A percentile compares a stretch with the other conserved stretches of the same genome.
Conservation (phyloP, 2,797 vertebrate species). For the Dermochelys coriacea region DNA sequence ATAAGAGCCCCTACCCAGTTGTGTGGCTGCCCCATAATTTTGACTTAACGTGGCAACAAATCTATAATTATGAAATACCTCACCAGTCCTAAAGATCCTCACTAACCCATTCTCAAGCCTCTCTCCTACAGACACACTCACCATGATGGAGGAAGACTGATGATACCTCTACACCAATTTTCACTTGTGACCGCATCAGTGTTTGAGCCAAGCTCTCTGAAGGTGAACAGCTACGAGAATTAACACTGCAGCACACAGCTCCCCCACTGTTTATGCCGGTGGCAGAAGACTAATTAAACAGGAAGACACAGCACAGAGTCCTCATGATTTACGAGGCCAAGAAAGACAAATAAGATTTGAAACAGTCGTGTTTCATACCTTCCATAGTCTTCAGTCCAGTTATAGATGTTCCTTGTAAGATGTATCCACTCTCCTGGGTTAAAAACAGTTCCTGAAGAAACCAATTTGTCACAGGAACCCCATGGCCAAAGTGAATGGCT, state of each 20-base stretch:
- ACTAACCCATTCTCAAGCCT: neutral
- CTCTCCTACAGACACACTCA: neutral
- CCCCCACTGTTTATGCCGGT: neutral
- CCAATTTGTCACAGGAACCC: slow-evolving; percentile 93
- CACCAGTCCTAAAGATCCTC: neutral
- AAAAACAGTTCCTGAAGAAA: slow-evolving; percentile 84
- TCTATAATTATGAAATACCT: neutral
- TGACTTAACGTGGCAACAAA: neutral
- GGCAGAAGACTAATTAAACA: neutral
- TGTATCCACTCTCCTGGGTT: slow-evolving; percentile 88
- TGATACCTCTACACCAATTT: neutral
- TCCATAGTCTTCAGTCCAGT: slow-evolving; percentile 90
- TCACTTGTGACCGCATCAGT: neutral
- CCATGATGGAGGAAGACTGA: neutral
- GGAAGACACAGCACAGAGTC: neutral
- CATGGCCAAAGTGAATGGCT: slow-evolving; percentile 92
- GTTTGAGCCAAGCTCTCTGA: neutral
- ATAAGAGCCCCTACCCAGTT: no score
- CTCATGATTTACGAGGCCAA: neutral
- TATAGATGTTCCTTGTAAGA: slow-evolving; percentile 89
- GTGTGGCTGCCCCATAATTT: neutral
- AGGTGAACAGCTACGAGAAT: no score
- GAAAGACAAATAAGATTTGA: neutral
- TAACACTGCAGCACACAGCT: neutral
- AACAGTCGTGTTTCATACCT: slow-evolving; percentile 67